Evolutionary conservation across 2,113 vertebrate species (phyloP).

Genomic region (Alosa alosa): DNA sequence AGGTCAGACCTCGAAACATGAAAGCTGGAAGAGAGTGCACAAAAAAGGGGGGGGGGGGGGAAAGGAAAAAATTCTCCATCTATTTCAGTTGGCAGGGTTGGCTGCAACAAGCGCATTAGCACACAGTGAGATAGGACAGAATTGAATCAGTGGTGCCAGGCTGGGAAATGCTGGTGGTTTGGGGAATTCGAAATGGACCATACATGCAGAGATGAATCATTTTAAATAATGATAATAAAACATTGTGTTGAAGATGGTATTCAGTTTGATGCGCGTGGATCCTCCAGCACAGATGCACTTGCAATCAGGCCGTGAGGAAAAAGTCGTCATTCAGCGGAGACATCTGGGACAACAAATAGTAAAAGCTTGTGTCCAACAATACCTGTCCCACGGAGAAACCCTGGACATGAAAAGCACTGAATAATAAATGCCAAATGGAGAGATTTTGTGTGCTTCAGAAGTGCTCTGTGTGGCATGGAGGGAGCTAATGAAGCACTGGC

Average conservation of each 20-base stretch:
- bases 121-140: neutral
- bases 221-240: neutral
- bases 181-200: neutral
- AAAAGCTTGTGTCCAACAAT: neutral
- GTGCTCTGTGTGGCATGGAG: neutral
- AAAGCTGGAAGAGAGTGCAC: conserved; percentile 52
- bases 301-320: neutral
- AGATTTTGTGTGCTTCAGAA: neutral
- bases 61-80: conserved; percentile 17
- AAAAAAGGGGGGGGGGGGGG: conserved; percentile 44
- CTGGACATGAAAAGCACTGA: neutral
- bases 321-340: neutral
- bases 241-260: neutral
- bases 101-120: neutral
- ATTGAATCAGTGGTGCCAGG: neutral
- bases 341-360: neutral
- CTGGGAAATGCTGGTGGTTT: neutral
- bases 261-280: neutral
- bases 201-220: neutral
- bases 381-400: neutral
- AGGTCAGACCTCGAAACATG: conserved; percentile 69
- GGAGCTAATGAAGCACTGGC: neutral
- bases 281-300: neutral
- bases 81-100: neutral
- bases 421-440: neutral